Conservation (phyloP, 2,797 vertebrate genomes). For the Sebastes paucispinis region DNA sequence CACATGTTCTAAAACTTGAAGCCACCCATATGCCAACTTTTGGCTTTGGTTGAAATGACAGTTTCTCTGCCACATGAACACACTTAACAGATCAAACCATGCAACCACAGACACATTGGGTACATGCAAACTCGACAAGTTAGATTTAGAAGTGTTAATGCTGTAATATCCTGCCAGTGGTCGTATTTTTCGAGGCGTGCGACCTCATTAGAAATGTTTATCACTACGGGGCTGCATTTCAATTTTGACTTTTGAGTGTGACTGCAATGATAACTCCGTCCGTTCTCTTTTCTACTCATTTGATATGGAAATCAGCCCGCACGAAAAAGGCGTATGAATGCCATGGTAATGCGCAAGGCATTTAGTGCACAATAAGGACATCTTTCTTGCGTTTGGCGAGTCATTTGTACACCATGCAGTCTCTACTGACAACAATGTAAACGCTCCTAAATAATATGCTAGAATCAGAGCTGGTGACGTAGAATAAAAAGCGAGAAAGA, state of each 20-base stretch:
- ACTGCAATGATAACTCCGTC: neutral
- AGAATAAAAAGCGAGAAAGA: too few species aligned
- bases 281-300: neutral
- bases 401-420: too few species aligned
- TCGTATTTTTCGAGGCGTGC: neutral
- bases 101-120: constrained; percentile 46
- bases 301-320: neutral
- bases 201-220: neutral
- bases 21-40: constrained; percentile 29
- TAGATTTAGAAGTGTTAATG: constrained; percentile 19
- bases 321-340: too few species aligned
- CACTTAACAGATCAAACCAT: constrained; percentile 45
- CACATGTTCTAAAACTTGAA: constrained; percentile 46
- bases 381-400: too few species aligned
- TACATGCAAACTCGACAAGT: constrained; percentile 17
- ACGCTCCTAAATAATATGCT: too few species aligned
- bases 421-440: too few species aligned
- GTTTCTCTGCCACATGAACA: constrained; percentile 42
- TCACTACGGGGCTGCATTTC: neutral
- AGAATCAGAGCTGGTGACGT: fast-evolving
- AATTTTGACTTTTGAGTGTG: neutral
- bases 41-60: constrained; percentile 42
- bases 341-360: too few species aligned
- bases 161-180: constrained; percentile 17
- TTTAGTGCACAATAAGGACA: too few species aligned